Evolutionary conservation across 1,140 invertebrate species (phyloP).

Genomic region (Aphaenogaster floridana): DNA sequence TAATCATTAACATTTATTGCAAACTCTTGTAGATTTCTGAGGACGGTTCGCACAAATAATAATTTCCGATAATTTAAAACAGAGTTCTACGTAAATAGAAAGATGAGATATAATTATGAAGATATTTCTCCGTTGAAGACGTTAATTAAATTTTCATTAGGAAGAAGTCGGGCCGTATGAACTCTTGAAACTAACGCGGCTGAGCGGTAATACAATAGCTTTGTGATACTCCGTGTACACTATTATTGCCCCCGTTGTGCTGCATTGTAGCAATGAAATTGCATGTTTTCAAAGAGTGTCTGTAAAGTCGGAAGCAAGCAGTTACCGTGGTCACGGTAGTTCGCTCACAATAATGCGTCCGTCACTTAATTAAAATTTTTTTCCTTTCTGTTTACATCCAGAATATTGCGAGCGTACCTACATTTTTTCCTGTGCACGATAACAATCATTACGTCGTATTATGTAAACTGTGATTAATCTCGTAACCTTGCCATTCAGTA

Average conservation of each 20-base stretch:
- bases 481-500: slow-evolving; percentile 79
- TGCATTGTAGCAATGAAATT: slow-evolving; percentile 15
- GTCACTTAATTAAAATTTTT: slow-evolving; percentile 65
- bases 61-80: neutral
- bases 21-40: neutral
- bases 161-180: neutral
- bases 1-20: neutral
- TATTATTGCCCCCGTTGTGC: neutral
- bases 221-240: neutral
- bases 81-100: no score
- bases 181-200: neutral
- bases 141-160: slow-evolving; percentile 4
- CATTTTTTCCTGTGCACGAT: slow-evolving; percentile 57
- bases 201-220: slow-evolving; percentile 41
- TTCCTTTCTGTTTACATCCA: slow-evolving; percentile 47
- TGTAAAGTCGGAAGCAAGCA: slow-evolving; percentile 44
- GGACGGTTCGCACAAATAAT: neutral
- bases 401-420: slow-evolving; percentile 25
- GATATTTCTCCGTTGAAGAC: neutral
- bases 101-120: neutral
- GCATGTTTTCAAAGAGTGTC: slow-evolving; percentile 50
- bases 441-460: slow-evolving; percentile 71
- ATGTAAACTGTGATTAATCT: slow-evolving; percentile 80
- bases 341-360: slow-evolving; percentile 43
- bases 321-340: slow-evolving; percentile 54